Evolutionary conservation across 2,888 invertebrate genomes (phyloP), one percentile per base, ranked within the genome.

Genomic region (Drosophila helvetica): DNA sequence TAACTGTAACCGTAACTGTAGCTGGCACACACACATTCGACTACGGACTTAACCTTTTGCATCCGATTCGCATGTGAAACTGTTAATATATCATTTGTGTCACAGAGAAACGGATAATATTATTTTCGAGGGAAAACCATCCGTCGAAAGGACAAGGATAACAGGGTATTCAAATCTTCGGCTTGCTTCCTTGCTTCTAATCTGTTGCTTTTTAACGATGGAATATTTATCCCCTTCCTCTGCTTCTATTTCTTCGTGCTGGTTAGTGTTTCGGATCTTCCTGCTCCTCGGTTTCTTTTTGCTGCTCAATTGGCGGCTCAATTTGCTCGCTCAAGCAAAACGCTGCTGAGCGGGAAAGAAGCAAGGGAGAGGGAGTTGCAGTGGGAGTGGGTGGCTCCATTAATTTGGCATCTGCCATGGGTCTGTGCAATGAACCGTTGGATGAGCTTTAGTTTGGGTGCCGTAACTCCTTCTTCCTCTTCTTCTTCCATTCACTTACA

Each of bases 391-490:
- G 17, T 3, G 17, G 43, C 69, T 69, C 66, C 27, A 73, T 73
- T 79, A 73, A 81, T 74, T 84, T 80, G 70, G 60, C 70, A 77
- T 71, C 50, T 45, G 64, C 33, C 51, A 45, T 65, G 65, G 62
- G 71, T 18, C 22, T 55, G 71, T 59, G 67, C 82, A 83, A 68
- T 87, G 75, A 87, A 85, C 55, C 88, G 58, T 78, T 55, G 52
- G 60, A 75, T 70, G 72, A 62, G 19, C 42, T 43, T 12, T 52
- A 56, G 46, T 15, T 56, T 56, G 56, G 56, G 52, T 45, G 43
- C 51, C 51, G 43, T 43, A 30, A 50, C 15, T 43, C 51, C 43
- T 15, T 38, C 38, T 38, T 38, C 15, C 6, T 38, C 7, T 38
- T 38, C 15, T 15, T 38, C 7, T 38, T 38, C 38, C 38, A 38